phyloP scores from a whole-genome alignment of 2,797 vertebrate species.

The Danio choprae region DNA sequence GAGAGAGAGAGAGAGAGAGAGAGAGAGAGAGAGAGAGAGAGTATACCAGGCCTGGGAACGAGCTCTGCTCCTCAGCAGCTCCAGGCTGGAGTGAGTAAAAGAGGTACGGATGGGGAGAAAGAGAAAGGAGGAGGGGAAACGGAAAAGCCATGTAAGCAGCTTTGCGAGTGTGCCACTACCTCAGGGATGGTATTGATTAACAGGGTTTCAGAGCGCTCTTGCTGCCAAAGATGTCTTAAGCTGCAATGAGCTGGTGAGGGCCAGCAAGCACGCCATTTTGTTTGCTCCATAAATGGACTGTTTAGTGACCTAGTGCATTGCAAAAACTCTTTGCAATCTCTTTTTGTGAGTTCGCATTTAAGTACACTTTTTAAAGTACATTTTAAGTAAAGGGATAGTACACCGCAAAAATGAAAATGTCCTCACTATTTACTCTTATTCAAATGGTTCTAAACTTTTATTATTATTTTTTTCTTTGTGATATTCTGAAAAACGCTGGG shows the following conservation, averaged over 20 bases:
- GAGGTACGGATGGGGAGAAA: constrained; percentile 68
- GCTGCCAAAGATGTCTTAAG: constrained; percentile 47
- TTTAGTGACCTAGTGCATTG: neutral
- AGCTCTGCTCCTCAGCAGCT: constrained; percentile 3
- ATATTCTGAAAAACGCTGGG: no score
- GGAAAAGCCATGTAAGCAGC: constrained; percentile 75
- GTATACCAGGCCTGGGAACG: constrained; percentile 13
- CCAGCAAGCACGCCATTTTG: constrained; percentile 32
- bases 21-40: neutral
- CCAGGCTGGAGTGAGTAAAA: neutral
- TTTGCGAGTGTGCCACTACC: constrained; percentile 65
- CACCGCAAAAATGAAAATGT: no score
- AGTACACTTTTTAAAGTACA: no score
- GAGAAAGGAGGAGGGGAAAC: constrained; percentile 59
- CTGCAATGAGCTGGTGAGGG: constrained; percentile 46
- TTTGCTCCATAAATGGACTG: constrained; percentile 30
- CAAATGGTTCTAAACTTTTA: no score
- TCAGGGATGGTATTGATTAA: constrained; percentile 78
- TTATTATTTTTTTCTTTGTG: no score
- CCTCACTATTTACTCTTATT: no score
- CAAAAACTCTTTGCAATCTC: constrained; percentile 1
- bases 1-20: neutral
- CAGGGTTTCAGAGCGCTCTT: constrained; percentile 61
- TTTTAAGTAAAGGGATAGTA: no score
- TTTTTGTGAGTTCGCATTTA: neutral